Evolutionary conservation across 2,797 vertebrate species (phyloP).

Genomic region (Pseudochirops corinnae): DNA sequence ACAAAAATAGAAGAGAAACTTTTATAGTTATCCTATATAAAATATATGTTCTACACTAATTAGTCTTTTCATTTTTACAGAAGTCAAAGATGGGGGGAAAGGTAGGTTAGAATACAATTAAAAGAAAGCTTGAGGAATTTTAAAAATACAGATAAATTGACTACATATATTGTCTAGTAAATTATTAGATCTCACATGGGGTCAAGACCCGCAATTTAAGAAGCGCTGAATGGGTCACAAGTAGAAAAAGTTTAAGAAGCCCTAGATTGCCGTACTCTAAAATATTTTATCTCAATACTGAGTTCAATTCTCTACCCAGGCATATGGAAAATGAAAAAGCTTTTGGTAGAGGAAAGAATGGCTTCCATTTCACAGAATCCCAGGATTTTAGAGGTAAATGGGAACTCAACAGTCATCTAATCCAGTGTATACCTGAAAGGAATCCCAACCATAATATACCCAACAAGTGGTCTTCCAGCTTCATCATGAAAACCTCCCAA

Average conservation of each 20-base stretch:
- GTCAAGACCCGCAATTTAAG: too few species aligned
- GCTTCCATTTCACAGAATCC: not conserved
- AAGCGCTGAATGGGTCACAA: too few species aligned
- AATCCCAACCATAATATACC: not conserved
- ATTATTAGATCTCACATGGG: too few species aligned
- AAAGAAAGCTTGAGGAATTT: constrained; percentile 67
- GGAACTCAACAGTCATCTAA: not conserved
- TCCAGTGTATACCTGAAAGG: not conserved
- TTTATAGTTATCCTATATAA: constrained; percentile 70
- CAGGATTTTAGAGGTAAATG: not conserved
- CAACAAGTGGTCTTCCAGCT: not conserved
- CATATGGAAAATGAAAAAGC: constrained; percentile 13
- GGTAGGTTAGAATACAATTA: constrained; percentile 71
- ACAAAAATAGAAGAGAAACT: constrained; percentile 81
- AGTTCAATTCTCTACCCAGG: constrained; percentile 1
- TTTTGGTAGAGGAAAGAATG: not conserved
- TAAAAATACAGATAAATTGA: constrained; percentile 65
- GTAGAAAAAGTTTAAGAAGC: too few species aligned
- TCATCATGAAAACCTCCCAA: not conserved
- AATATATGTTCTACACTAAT: constrained; percentile 55
- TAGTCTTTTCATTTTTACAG: constrained; percentile 69
- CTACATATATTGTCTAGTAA: constrained; percentile 26
- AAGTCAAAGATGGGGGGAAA: constrained; percentile 62
- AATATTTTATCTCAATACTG: constrained; percentile 6
- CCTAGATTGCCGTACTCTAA: not conserved